Percentiles rank a stretch among this genome's conserved stretches.
Conservation (phyloP, 2,797 vertebrate genomes). For the Chrosomus eos region DNA sequence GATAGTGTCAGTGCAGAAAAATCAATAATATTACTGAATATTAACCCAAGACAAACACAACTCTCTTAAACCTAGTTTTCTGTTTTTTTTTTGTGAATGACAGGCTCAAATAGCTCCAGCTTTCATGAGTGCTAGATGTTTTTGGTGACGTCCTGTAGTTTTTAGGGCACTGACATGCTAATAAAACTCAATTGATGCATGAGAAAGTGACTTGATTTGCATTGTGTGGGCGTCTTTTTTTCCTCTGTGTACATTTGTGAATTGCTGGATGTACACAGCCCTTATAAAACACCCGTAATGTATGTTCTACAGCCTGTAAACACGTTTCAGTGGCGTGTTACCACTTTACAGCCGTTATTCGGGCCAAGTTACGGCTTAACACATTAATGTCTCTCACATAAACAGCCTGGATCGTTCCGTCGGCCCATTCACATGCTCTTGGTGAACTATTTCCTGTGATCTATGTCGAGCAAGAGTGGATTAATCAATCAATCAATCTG, state of each 20-base stretch:
- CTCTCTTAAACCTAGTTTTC: too few relatives aligned
- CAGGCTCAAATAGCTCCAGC: neutral
- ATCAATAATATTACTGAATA: neutral
- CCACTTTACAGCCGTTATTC: neutral
- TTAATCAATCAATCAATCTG: slow-evolving; percentile 19
- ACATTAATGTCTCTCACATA: slow-evolving; percentile 38
- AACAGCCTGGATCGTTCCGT: slow-evolving; percentile 15
- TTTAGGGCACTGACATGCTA: neutral
- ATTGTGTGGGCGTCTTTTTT: neutral
- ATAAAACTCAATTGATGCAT: neutral
- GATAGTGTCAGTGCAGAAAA: neutral
- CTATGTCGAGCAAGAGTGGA: neutral
- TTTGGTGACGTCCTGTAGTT: neutral
- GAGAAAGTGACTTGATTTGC: neutral
- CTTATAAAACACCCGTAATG: slow-evolving; percentile 1
- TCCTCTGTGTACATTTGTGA: neutral
- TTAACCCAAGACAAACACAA: slow-evolving; percentile 3
- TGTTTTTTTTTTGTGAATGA: neutral
- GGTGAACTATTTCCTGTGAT: neutral
- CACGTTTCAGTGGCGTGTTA: slow-evolving; percentile 18
- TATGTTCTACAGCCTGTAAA: slow-evolving; percentile 23
- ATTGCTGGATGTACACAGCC: neutral
- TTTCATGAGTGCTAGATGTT: neutral
- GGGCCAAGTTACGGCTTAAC: neutral
- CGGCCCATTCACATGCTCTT: neutral